Base-by-base conservation (phyloP, 1,140 invertebrate species). In the Pteromalus puparum region DNA sequence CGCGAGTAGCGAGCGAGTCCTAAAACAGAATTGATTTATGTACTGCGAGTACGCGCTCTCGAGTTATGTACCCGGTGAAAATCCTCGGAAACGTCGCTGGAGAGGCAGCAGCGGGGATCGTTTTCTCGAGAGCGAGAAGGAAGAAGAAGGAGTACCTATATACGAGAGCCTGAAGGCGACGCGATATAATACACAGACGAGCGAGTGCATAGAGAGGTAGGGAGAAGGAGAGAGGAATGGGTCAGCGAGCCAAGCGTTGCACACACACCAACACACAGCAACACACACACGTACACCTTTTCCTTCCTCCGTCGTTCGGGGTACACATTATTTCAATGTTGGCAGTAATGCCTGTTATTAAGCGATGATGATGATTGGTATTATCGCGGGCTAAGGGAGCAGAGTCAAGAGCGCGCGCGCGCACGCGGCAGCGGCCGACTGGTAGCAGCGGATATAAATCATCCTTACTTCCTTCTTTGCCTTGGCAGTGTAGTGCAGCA, bases 291-390 rank as follows among this genome's bases (percentile, higher is more conserved):
- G 84, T 26, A 87, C 82, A 82, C 86, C n/a, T 10, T 28, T 70
- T 73, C 42, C 80, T 24, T n/a, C 21, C 73, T 82, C 30, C 53
- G 53, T 61, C 53, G 53, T 61, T 61, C 53, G 82, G 67, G 75
- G 65, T 83, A 72, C 82, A 79, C 91, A 92, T 93, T 93, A 93
- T 93, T 93, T 93, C 92, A 93, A 93, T 93, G 92, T 93, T 93
- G 92, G 92, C 92, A 93, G 92, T 93, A 93, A 93, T 93, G 92
- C 91, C 92, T 93, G 92, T 93, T 93, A 93, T 93, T 93, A 93
- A 93, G 92, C 90, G 92, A 93, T 92, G 92, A 93, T 93, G 93
- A 93, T 93, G 92, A 93, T 93, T 93, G 92, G 92, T 93, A 93
- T 93, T 93, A 93, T 93, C 92, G 92, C 91, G 89, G 90, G 90